Base-by-base conservation (phyloP, 1,140 invertebrate species). In the Ooceraea biroi region DNA sequence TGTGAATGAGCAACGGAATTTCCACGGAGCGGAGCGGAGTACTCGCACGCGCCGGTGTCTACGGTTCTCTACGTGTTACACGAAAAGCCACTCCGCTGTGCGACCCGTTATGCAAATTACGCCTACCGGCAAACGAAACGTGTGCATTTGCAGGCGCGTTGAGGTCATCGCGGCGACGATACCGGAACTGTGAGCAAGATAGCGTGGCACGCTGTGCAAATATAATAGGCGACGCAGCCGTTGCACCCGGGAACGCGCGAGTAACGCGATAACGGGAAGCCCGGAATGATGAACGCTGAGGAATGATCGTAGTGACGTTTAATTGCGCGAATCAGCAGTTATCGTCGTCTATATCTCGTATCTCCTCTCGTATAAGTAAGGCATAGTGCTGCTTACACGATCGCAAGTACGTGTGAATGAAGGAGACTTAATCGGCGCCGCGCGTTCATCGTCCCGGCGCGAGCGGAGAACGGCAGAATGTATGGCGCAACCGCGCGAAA, bases 41-140 rank as follows among this genome's bases (percentile, higher is more conserved):
- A 36, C 55, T 12, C 30, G 55, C 36, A 0, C 61, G 30, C 19
- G n/a, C n/a, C 50, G 10, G 36, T 19, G 30, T 48, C 52, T 72
- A 48, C 14, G n/a, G 41, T 12, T 48, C 46, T 50, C 57, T 74
- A 27, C 22, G 55, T 76, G 65, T 82, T 82, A 88, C 86, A 88
- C 76, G 86, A 84, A 88, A 89, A 89, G 80, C 82, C 77, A 89
- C 84, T 88, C 52, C 60, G 22, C 41, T n/a, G 25, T 30, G 17
- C 65, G 68, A 74, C 46, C 88, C 86, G 88, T 89, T 89, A 89
- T 89, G 84, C 84, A 88, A 88, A 89, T 89, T 77, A 80, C 80
- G 63, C 71, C 74, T 83, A 83, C 55, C 14, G 68, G 48, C 66
- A 58, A 36, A 25, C 55, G 46, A 71, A 63, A 78, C 66, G 19